Evolutionary conservation across 35 echinoderm and acorn worm genomes (phyloP).

Genomic region (Heliocidaris tuberculata): DNA sequence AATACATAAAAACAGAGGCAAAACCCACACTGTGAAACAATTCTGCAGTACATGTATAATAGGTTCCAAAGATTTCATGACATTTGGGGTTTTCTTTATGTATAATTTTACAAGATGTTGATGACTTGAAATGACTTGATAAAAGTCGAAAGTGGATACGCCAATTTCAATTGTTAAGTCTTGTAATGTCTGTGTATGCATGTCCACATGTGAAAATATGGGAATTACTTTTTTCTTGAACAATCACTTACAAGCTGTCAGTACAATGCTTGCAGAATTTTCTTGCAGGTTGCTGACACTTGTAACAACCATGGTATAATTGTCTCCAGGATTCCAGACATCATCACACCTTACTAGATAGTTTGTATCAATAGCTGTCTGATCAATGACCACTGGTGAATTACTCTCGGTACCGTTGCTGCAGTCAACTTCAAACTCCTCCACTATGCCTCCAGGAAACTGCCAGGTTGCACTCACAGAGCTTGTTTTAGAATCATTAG

Average conservation of each 20-base stretch:
- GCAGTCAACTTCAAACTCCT: background rate
- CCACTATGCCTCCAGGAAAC: background rate
- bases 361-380: background rate
- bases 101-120: too few relatives aligned
- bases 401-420: background rate
- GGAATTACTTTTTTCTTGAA: too few relatives aligned
- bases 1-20: too few relatives aligned
- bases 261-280: background rate
- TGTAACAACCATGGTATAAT: background rate
- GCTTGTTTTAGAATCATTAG: background rate
- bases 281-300: background rate
- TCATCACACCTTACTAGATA: background rate
- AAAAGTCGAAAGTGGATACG: too few relatives aligned
- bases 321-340: background rate
- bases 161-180: too few relatives aligned
- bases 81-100: too few relatives aligned
- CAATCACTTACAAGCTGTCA: background rate
- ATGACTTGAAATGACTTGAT: too few relatives aligned
- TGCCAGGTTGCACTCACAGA: background rate
- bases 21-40: too few relatives aligned
- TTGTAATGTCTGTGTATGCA: too few relatives aligned
- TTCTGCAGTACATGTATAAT: too few relatives aligned
- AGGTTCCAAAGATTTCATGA: too few relatives aligned
- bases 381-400: background rate
- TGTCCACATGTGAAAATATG: too few relatives aligned